phyloP scores from a whole-genome alignment of 2,797 vertebrate species.

The Leontopithecus rosalia region DNA sequence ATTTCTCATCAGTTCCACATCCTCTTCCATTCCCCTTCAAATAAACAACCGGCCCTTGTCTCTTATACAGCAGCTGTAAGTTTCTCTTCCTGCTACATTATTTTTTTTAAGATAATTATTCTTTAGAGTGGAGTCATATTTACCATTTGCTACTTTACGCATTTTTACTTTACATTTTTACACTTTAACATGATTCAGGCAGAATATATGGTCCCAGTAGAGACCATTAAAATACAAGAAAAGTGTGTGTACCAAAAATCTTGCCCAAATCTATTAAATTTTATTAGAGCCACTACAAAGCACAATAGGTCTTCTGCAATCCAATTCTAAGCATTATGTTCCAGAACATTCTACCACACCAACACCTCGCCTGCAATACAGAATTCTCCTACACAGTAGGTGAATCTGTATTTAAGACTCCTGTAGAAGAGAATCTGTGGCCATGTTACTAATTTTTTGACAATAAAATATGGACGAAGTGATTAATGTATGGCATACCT shows the following conservation, averaged over 20 bases:
- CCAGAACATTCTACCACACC: background rate
- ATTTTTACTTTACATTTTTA: background rate
- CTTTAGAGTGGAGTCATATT: background rate
- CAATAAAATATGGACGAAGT: background rate
- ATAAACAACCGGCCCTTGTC: fast-evolving
- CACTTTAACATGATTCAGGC: background rate
- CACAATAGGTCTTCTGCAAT: background rate
- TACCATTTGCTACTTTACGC: background rate
- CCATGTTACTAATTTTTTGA: background rate
- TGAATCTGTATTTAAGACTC: background rate
- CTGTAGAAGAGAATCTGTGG: background rate
- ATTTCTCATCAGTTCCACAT: fast-evolving
- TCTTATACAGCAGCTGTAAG: background rate
- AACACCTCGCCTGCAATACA: background rate
- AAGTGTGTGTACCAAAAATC: background rate
- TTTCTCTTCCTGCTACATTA: background rate
- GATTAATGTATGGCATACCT: background rate
- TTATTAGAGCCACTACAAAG: background rate
- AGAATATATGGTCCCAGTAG: background rate
- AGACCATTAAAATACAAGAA: background rate
- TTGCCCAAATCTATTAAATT: background rate
- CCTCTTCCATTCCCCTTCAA: background rate
- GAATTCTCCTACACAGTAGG: background rate
- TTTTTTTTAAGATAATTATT: background rate
- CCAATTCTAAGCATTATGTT: background rate